Evolutionary conservation across 2,888 invertebrate genomes (phyloP).

Genomic region (Electrophaes corylata): DNA sequence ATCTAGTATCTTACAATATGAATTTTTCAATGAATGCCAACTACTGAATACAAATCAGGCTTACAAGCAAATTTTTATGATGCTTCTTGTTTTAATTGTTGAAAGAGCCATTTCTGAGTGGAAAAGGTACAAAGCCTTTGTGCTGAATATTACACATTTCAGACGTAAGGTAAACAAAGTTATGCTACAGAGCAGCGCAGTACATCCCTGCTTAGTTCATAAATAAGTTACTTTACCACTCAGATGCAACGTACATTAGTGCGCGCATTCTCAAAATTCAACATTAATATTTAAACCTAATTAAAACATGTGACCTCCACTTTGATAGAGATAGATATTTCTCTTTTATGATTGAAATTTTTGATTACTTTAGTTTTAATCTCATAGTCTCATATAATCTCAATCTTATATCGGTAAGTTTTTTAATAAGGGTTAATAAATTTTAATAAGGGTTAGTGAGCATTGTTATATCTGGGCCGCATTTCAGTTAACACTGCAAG

Average conservation of each 20-base stretch:
- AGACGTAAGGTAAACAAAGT: background rate
- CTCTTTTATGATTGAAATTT: background rate
- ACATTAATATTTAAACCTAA: background rate
- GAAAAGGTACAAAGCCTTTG: background rate
- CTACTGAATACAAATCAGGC: background rate
- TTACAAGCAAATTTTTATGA: background rate
- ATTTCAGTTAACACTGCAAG: too few species aligned
- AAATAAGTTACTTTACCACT: background rate
- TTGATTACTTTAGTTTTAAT: background rate
- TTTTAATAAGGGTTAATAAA: too few species aligned
- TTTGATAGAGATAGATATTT: background rate
- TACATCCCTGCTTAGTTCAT: background rate
- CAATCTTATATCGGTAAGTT: too few species aligned
- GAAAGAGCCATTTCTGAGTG: background rate
- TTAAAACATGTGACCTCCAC: background rate
- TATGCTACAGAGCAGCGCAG: background rate
- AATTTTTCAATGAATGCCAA: too few species aligned
- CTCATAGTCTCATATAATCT: too few species aligned
- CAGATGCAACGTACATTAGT: background rate
- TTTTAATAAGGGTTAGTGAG: too few species aligned
- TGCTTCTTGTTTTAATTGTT: too few species aligned
- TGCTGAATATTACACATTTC: background rate
- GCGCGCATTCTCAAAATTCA: background rate
- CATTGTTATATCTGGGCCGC: too few species aligned
- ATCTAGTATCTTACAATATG: too few species aligned